A percentile compares a stretch with the other conserved stretches of the same genome.
These are phyloP conservation scores for Dynastes hyllus DNA, from an alignment of 2,888 invertebrate species.

Conservation along the genomic window DNA sequence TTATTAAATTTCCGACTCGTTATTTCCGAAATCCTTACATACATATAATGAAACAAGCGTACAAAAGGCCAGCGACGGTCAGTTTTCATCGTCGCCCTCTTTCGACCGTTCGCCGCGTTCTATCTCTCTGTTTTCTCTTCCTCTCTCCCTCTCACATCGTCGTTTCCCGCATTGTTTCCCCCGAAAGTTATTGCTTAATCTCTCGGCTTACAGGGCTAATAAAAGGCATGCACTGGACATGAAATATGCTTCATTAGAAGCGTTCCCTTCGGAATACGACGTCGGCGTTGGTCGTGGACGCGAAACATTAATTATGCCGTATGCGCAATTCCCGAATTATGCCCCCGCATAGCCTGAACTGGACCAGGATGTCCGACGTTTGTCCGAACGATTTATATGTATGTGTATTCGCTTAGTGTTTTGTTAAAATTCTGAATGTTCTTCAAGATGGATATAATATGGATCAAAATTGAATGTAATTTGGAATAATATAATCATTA, in stretches of 20 bases:
- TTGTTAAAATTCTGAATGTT: too few relatives aligned
- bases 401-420: too few relatives aligned
- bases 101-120: not conserved
- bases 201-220: constrained; percentile 69
- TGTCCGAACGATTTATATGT: too few relatives aligned
- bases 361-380: too few relatives aligned
- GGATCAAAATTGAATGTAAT: too few relatives aligned
- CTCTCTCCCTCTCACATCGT: not conserved
- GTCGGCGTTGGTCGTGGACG: not conserved
- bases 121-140: not conserved
- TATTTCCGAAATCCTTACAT: constrained; percentile 2
- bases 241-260: constrained; percentile 66
- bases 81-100: constrained; percentile 13
- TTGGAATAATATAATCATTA: too few relatives aligned
- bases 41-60: not conserved
- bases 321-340: not conserved
- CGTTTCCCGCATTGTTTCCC: constrained; percentile 67
- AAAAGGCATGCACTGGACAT: constrained; percentile 58
- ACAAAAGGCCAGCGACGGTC: not conserved
- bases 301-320: constrained; percentile 4
- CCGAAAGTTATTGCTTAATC: constrained; percentile 70
- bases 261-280: constrained; percentile 53
- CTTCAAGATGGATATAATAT: too few relatives aligned
- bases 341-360: too few relatives aligned
- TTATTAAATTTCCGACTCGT: not conserved